Evolutionary conservation across 2,888 invertebrate genomes (phyloP).

Genomic region (Dolichomitus sp.): DNA sequence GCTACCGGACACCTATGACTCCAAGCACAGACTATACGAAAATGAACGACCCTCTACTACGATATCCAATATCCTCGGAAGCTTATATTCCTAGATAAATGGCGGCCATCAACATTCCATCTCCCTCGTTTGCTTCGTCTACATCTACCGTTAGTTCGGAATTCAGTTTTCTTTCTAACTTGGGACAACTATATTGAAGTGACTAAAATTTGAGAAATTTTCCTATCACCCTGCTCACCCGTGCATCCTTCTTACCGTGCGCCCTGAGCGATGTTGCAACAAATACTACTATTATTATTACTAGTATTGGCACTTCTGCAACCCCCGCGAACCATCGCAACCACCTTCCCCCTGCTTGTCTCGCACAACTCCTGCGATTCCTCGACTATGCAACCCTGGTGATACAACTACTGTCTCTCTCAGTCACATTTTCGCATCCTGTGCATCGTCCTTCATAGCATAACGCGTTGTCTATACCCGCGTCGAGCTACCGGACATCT

Average conservation of each 20-base stretch:
- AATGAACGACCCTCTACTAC: constrained; percentile 43
- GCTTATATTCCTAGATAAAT: constrained; percentile 49
- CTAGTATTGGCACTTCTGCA: constrained; percentile 41
- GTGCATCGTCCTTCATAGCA: background rate
- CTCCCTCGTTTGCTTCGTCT: constrained; percentile 2
- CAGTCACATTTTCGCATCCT: constrained; percentile 13
- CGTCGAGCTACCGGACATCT: constrained; percentile 33
- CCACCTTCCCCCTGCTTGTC: constrained; percentile 60
- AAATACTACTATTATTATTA: constrained; percentile 29
- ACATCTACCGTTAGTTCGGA: constrained; percentile 1
- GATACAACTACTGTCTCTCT: constrained; percentile 9
- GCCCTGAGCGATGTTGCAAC: constrained; percentile 30
- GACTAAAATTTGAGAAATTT: no score
- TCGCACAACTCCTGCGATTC: constrained; percentile 30
- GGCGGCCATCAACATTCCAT: constrained; percentile 11
- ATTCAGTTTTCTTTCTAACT: no score
- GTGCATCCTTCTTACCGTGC: constrained; percentile 48
- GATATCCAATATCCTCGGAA: constrained; percentile 46
- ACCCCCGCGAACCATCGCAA: constrained; percentile 63
- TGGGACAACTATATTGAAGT: no score
- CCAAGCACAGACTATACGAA: constrained; percentile 20
- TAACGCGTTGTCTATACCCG: constrained; percentile 8
- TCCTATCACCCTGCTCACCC: no score
- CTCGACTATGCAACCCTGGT: constrained; percentile 11
- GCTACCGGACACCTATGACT: constrained; percentile 45